Percentiles rank a stretch among this genome's conserved stretches.
These are phyloP conservation scores for Drosophila pullipes DNA, from an alignment of 2,888 invertebrate genomes.

Conservation along the genomic window DNA sequence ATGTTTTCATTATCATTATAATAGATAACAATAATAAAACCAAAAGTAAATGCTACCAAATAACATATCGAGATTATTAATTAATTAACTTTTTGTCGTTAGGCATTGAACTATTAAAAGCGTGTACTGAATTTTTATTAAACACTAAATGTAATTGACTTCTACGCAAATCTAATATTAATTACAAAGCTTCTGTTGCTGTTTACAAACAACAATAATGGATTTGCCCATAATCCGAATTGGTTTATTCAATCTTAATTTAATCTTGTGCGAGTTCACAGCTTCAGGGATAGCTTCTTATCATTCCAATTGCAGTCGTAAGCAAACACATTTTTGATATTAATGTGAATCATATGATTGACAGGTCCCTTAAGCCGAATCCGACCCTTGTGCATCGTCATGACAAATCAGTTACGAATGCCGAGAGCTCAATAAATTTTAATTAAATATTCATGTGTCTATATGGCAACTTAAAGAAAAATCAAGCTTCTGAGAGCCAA, in stretches of 20 bases:
- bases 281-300: constrained; percentile 4
- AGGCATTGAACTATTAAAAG: constrained; percentile 2
- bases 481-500: not conserved
- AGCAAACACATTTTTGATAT: not conserved
- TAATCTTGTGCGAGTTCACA: not conserved
- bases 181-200: constrained; percentile 18
- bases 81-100: not conserved
- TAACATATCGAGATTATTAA: no score
- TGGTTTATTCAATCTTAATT: not conserved
- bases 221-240: constrained; percentile 3
- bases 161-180: constrained; percentile 11
- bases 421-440: constrained; percentile 31
- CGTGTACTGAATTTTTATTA: constrained; percentile 1
- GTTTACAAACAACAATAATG: not conserved
- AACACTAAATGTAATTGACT: not conserved
- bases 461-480: not conserved
- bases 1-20: not conserved
- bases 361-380: constrained; percentile 2
- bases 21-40: not conserved
- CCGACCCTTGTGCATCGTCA: not conserved
- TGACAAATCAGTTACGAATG: constrained; percentile 12
- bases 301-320: not conserved
- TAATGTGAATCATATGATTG: constrained; percentile 3
- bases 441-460: constrained; percentile 33
- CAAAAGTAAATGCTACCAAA: not conserved